Base-by-base conservation (phyloP, 1,140 invertebrate genomes). In the Pachypeltis micranthus region DNA sequence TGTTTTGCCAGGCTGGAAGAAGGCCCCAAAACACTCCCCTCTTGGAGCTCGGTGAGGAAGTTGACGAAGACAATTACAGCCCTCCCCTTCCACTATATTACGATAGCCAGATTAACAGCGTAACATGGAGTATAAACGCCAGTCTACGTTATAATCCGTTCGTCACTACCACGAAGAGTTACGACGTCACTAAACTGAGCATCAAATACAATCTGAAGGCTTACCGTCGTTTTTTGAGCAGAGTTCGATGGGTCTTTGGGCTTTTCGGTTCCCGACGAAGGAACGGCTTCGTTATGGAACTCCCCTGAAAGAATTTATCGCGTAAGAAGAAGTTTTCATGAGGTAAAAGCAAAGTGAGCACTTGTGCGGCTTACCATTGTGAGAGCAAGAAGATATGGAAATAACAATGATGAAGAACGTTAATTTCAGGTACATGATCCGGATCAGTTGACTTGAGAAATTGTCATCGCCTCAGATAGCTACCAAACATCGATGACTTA, bases 201-300 rank as follows among this genome's bases (percentile, higher is more conserved):
- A n/a, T 39, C 7, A 39, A 10, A 39, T 7, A 39, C n/a, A 39
- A 19, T 23, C n/a, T 2, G n/a, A 2, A 2, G 2, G 24, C 2
- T 23, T 47, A 3, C n/a, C 44, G n/a, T 47, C 44, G 14, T 47
- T 47, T 47, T 47, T 47, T 16, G n/a, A n/a, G 24, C 44, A n/a
- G n/a, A n/a, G n/a, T n/a, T n/a, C n/a, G 47, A n/a, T 29, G 26
- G 19, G 26, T 59, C 57, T n/a, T 59, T 59, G n/a, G 28, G 24
- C 24, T 59, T 59, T 1, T 59, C 57, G 19, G 26, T 16, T n/a
- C 29, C 57, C 12, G 47, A 14, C 47, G 47, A 51, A 14, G 47
- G 47, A 4, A 51, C 47, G 12, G 29, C 57, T 31, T 59, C 57
- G 31, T 59, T 59, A 25, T 29, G 57, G n/a, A 59, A 59, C 25